phyloP scores from a whole-genome alignment of 2,888 invertebrate species.

The Standfussiana lucernea region DNA sequence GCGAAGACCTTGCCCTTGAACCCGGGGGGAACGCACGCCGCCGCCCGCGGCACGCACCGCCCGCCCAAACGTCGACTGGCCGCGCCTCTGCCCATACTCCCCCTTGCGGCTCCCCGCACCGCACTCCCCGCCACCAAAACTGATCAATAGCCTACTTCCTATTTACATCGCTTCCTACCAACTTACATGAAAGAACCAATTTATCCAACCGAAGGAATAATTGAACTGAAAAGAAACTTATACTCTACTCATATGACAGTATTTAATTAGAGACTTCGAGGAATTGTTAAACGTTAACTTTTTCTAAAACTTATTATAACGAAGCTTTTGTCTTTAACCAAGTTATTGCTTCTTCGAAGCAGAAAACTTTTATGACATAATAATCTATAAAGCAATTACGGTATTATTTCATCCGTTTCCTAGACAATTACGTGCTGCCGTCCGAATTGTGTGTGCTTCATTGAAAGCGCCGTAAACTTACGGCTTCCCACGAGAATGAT shows the following conservation, averaged over 20 bases:
- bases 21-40: conserved; percentile 85
- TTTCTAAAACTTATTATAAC: conserved; percentile 25
- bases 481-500: conserved; percentile 73
- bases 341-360: conserved; percentile 20
- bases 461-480: conserved; percentile 51
- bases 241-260: not conserved
- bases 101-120: conserved; percentile 54
- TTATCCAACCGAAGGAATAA: conserved; percentile 55
- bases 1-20: conserved; percentile 89
- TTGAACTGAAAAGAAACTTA: conserved; percentile 29
- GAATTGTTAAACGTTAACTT: conserved; percentile 16
- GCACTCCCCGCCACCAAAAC: conserved; percentile 70
- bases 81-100: conserved; percentile 75
- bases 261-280: conserved; percentile 34
- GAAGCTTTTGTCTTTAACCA: conserved; percentile 11
- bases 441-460: conserved; percentile 59
- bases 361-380: conserved; percentile 33
- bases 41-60: conserved; percentile 84
- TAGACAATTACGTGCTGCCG: conserved; percentile 34
- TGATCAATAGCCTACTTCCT: conserved; percentile 83
- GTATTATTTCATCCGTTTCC: conserved; percentile 61
- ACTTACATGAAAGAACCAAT: conserved; percentile 65
- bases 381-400: conserved; percentile 41
- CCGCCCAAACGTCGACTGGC: conserved; percentile 84
- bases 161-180: conserved; percentile 77